These are phyloP conservation scores for Cryptosula pallasiana DNA, from an alignment of 2,888 invertebrate species.

Conservation along the genomic window DNA sequence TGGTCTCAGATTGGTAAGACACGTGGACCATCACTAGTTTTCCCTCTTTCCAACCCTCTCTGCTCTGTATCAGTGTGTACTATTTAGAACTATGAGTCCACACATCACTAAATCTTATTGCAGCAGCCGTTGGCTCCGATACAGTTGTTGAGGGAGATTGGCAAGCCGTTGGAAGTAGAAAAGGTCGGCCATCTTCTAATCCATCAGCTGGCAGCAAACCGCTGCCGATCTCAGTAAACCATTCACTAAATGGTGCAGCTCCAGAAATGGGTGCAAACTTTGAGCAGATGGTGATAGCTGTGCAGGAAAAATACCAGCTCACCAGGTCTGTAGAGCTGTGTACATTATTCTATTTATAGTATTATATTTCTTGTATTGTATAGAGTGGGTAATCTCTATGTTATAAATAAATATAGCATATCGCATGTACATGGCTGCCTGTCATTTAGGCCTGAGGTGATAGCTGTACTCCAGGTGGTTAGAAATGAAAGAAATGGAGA, in stretches of 20 bases:
- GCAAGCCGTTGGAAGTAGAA: conserved; percentile 21
- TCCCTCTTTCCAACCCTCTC: no score
- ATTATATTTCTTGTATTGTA: no score
- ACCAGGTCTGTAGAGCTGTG: no score
- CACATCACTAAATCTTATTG: no score
- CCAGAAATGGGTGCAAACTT: neutral
- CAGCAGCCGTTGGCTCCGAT: conserved; percentile 7
- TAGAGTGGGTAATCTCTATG: no score
- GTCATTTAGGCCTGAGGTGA: conserved; percentile 4
- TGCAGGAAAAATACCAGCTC: conserved; percentile 14
- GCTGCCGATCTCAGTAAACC: neutral
- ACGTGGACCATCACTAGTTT: no score
- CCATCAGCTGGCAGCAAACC: neutral
- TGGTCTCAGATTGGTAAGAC: conserved; percentile 20
- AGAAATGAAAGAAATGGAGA: conserved; percentile 16
- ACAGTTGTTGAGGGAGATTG: neutral
- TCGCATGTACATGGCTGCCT: no score
- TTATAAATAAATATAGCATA: no score
- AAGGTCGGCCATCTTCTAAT: neutral
- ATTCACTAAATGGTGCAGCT: neutral
- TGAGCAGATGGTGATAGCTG: neutral
- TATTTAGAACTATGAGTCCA: no score
- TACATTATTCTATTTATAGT: no score
- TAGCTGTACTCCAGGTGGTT: conserved; percentile 7
- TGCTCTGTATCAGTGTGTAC: no score